phyloP scores from a whole-genome alignment of 1,140 invertebrate species.

The Drosophila gunungcola region DNA sequence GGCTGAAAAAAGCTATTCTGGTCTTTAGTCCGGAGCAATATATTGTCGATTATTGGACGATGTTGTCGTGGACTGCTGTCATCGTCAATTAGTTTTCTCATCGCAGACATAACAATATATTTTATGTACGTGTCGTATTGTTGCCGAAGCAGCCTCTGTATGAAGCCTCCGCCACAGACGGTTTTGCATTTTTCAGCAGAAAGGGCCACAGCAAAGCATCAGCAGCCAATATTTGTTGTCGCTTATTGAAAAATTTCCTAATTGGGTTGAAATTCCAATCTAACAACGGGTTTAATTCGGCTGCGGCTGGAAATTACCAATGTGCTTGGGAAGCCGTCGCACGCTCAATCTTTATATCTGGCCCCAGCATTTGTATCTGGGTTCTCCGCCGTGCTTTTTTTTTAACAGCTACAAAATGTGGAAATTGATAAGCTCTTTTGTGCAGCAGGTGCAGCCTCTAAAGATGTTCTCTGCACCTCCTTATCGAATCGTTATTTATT shows the following conservation, averaged over 20 bases:
- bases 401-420: constrained; percentile 23
- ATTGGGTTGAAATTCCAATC: constrained; percentile 81
- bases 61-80: constrained; percentile 47
- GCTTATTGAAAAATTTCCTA: constrained; percentile 72
- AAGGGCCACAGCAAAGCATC: constrained; percentile 32
- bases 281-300: constrained; percentile 69
- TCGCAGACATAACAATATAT: constrained; percentile 75
- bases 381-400: constrained; percentile 2
- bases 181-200: constrained; percentile 74
- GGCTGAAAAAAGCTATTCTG: constrained; percentile 23
- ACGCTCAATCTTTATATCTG: background rate
- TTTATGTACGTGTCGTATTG: constrained; percentile 64
- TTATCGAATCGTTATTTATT: background rate
- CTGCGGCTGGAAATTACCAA: constrained; percentile 27
- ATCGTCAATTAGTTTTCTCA: constrained; percentile 78
- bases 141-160: constrained; percentile 15
- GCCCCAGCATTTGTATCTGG: background rate
- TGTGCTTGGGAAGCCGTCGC: constrained; percentile 15
- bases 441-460: constrained; percentile 29
- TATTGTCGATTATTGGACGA: constrained; percentile 19
- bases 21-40: background rate
- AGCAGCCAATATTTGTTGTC: constrained; percentile 29
- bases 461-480: background rate
- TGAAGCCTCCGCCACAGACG: constrained; percentile 43
- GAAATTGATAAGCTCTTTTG: constrained; percentile 8